Evolutionary conservation across 2,113 vertebrate genomes (phyloP), one percentile per base, ranked within the genome.

Genomic region (Epinephelus cyanopodus): DNA sequence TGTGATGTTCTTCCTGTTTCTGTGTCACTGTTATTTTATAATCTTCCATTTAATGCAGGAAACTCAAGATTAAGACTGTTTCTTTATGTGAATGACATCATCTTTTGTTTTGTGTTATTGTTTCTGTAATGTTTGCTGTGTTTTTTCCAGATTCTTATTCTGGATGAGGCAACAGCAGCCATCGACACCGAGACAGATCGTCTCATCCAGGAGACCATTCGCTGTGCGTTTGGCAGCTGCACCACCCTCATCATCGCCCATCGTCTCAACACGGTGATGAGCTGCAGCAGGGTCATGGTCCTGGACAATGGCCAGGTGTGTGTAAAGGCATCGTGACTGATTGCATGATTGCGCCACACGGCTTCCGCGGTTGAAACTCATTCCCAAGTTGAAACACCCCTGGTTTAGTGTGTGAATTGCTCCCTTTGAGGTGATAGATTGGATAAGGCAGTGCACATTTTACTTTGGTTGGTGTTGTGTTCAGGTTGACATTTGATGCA

Each of bases 121-220:
- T 29, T 48, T 27, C 27, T 74, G 5, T 68, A 17, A 60, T 23
- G 15, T 77, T 18, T 25, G 6, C 64, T 47, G 11, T 57, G 6
- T 52, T 8, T n/a, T 70, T 84, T 88, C 74, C 88, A 99, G 98
- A 95, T 99, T 85, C 89, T 99, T 75, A 95, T 99, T 76, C 81
- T 99, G 87, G 98, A 99, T 79, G 98, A 99, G 90, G 98, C 98
- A 4, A 99, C 98, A 2, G 97, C 98, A 54, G 97, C 98, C 86
- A 99, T 98, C 87, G 98, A 99, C 93, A 95, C 96, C 0, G 97
- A 99, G 93, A 99, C 98, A 0, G 98, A 99, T 57, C 87, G 96
- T 29, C 95, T 99, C 83, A 96, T 99, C 81, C 98, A 99, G 79
- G 96, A 99, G 88, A 99, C 98, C 52, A 96, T 99, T 90, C 94